A percentile compares a stretch with the other conserved stretches of the same genome.
phyloP scores from a whole-genome alignment of 2,888 invertebrate genomes.

The Leucophora obtusa region DNA sequence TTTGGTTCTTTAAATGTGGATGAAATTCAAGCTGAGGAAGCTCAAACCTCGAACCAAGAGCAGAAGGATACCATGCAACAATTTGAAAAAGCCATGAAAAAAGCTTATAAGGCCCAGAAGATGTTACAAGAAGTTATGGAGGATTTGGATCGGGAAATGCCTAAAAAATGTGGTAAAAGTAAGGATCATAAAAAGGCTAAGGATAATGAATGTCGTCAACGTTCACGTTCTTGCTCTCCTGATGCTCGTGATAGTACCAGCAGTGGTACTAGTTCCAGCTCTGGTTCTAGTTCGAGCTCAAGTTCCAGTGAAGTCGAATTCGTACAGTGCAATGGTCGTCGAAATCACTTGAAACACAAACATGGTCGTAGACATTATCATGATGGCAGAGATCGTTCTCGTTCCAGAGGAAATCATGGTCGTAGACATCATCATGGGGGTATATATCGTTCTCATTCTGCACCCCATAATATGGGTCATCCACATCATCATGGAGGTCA shows the following conservation, averaged over 20 bases:
- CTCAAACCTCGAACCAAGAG: constrained; percentile 43
- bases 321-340: constrained; percentile 4
- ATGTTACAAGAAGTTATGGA: constrained; percentile 61
- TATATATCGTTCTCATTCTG: constrained; percentile 23
- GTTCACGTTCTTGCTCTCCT: too few relatives aligned
- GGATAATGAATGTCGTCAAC: constrained; percentile 19
- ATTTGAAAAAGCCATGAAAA: constrained; percentile 67
- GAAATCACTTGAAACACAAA: constrained; percentile 20
- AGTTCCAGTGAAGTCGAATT: constrained; percentile 22
- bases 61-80: constrained; percentile 1
- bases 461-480: neutral
- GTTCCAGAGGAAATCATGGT: constrained; percentile 53
- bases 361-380: constrained; percentile 37
- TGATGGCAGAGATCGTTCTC: constrained; percentile 29
- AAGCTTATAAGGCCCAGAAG: constrained; percentile 67
- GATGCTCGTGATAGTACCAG: constrained; percentile 51
- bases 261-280: constrained; percentile 61
- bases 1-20: constrained; percentile 25
- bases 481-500: constrained; percentile 1
- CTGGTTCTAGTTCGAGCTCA: constrained; percentile 40
- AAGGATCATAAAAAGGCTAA: constrained; percentile 55
- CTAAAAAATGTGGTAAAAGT: constrained; percentile 34
- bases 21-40: constrained; percentile 52
- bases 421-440: constrained; percentile 42
- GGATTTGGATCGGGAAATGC: constrained; percentile 34